Evolutionary conservation across 2,888 invertebrate species (phyloP).

Genomic region (Timandra comae): DNA sequence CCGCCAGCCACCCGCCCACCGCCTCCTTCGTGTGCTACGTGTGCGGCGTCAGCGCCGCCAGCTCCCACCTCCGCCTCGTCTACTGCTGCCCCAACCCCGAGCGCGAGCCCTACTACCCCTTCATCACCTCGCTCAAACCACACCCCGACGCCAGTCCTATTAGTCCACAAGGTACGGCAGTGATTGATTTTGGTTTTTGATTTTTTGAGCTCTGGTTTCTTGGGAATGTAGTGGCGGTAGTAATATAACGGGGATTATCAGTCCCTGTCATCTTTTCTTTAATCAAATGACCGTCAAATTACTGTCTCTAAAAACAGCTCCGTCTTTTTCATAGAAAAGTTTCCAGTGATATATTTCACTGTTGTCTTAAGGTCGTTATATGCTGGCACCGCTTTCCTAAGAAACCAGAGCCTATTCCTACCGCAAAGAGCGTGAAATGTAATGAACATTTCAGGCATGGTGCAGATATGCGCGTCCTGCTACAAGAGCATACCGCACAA

Average conservation of each 20-base stretch:
- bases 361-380: too few species aligned
- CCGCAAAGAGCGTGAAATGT: not conserved
- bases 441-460: slow-evolving; percentile 78
- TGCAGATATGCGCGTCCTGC: slow-evolving; percentile 91
- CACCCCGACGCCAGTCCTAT: slow-evolving; percentile 92
- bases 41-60: slow-evolving; percentile 88
- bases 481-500: slow-evolving; percentile 88
- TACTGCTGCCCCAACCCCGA: slow-evolving; percentile 91
- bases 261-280: too few species aligned
- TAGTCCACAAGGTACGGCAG: slow-evolving; percentile 84
- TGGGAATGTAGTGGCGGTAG: too few species aligned
- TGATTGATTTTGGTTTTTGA: too few species aligned
- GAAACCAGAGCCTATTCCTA: too few species aligned
- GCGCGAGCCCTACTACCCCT: slow-evolving; percentile 93
- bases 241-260: too few species aligned
- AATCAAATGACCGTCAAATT: too few species aligned
- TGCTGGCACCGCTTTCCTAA: too few species aligned
- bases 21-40: slow-evolving; percentile 90
- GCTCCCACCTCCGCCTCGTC: slow-evolving; percentile 86
- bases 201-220: too few species aligned
- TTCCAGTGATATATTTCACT: too few species aligned
- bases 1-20: slow-evolving; percentile 45
- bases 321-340: too few species aligned
- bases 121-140: slow-evolving; percentile 87
- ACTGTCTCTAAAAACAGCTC: too few species aligned